These are phyloP conservation scores for Xestia rhomboidea DNA, from an alignment of 2,888 invertebrate species.

Conservation along the genomic window DNA sequence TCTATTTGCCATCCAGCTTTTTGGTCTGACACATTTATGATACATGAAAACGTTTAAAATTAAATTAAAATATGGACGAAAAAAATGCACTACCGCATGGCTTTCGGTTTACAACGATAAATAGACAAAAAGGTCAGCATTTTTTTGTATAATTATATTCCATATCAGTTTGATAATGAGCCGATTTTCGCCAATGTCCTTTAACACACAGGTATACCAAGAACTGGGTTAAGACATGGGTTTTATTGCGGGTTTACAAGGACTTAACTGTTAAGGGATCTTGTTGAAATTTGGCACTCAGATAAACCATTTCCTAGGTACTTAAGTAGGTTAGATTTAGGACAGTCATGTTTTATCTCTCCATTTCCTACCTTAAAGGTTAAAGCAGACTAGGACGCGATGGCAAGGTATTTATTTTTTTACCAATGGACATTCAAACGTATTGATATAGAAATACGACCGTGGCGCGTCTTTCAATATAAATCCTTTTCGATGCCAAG, in stretches of 20 bases:
- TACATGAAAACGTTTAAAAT: too few relatives aligned
- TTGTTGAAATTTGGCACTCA: background rate
- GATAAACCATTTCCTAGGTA: background rate
- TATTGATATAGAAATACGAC: too few relatives aligned
- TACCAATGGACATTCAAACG: too few relatives aligned
- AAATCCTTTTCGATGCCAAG: too few relatives aligned
- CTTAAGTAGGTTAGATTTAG: background rate
- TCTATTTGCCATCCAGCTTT: background rate
- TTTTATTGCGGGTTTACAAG: background rate
- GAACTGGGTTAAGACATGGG: background rate
- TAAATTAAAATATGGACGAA: background rate
- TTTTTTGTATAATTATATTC: background rate
- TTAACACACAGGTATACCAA: background rate
- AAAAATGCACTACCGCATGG: background rate
- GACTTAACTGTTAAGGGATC: background rate
- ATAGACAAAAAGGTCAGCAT: too few relatives aligned
- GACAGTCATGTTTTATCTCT: background rate
- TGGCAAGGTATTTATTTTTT: too few relatives aligned
- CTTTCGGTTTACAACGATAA: too few relatives aligned
- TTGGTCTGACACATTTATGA: too few relatives aligned
- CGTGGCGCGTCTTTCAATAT: too few relatives aligned
- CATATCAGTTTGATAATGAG: background rate
- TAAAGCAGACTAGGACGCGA: too few relatives aligned
- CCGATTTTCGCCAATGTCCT: background rate
- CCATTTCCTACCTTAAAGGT: background rate